These are phyloP conservation scores for Antrozous pallidus DNA, from an alignment of 2,797 vertebrate genomes.

Conservation along the genomic window DNA sequence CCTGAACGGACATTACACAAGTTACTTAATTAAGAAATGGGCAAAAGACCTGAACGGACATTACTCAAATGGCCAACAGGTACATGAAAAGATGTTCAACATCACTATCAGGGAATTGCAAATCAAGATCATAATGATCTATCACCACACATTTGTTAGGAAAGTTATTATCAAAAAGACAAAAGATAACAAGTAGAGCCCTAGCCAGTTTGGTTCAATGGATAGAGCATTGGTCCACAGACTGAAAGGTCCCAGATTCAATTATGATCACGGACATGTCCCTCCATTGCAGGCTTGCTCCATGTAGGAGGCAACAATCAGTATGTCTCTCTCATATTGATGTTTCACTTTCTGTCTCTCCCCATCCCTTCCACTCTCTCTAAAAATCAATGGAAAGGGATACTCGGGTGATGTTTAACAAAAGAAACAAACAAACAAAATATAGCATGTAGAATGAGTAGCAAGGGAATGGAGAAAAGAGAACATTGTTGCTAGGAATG, in stretches of 20 bases:
- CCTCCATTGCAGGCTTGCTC: too few relatives aligned
- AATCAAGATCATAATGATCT: neutral
- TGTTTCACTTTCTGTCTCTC: too few relatives aligned
- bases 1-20: neutral
- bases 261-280: too few relatives aligned
- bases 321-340: too few relatives aligned
- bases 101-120: neutral
- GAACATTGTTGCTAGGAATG: neutral
- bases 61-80: neutral
- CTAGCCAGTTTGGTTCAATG: too few relatives aligned
- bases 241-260: too few relatives aligned
- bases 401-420: too few relatives aligned
- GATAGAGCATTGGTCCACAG: too few relatives aligned
- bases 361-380: too few relatives aligned
- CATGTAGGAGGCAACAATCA: too few relatives aligned
- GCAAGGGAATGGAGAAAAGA: neutral
- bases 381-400: too few relatives aligned
- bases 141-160: neutral
- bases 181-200: neutral
- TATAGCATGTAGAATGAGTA: neutral
- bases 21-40: neutral
- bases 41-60: neutral
- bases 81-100: neutral
- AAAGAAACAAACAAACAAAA: neutral
- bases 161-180: neutral